phyloP scores from a whole-genome alignment of 37 sponge, comb jelly and placozoan genomes.

The Ephydatia muelleri region DNA sequence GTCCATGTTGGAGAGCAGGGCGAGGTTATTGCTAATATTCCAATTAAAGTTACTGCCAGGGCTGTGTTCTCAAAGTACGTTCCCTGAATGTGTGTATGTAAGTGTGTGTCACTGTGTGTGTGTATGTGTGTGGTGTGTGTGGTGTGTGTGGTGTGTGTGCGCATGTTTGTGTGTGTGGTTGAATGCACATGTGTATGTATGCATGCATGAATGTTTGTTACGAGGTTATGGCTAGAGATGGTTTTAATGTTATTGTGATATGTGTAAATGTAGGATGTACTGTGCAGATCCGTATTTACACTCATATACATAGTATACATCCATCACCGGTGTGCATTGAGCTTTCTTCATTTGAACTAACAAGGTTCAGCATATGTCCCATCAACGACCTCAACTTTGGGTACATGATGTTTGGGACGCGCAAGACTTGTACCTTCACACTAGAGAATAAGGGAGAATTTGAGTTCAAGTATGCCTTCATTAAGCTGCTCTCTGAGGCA shows the following conservation, averaged over 20 bases:
- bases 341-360: not conserved
- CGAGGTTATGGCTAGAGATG: too few species aligned
- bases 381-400: slow-evolving; percentile 94
- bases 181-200: too few species aligned
- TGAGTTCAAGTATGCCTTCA: slow-evolving; percentile 96
- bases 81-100: not conserved
- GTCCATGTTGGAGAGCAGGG: slow-evolving; percentile 82
- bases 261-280: not conserved
- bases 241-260: too few species aligned
- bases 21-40: slow-evolving; percentile 95
- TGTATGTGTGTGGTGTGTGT: slow-evolving; percentile 20
- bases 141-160: not conserved
- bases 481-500: slow-evolving; percentile 55
- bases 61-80: slow-evolving; percentile 88
- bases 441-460: slow-evolving; percentile 95
- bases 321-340: too few species aligned
- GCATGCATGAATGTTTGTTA: too few species aligned
- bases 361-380: slow-evolving; percentile 81
- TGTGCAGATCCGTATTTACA: not conserved
- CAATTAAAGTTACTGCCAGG: slow-evolving; percentile 82
- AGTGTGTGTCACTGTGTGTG: not conserved
- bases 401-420: slow-evolving; percentile 64
- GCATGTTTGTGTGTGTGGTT: too few species aligned
- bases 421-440: slow-evolving; percentile 61
- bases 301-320: not conserved